phyloP scores from a whole-genome alignment of 2,113 vertebrate genomes.

The Aptenodytes patagonicus region DNA sequence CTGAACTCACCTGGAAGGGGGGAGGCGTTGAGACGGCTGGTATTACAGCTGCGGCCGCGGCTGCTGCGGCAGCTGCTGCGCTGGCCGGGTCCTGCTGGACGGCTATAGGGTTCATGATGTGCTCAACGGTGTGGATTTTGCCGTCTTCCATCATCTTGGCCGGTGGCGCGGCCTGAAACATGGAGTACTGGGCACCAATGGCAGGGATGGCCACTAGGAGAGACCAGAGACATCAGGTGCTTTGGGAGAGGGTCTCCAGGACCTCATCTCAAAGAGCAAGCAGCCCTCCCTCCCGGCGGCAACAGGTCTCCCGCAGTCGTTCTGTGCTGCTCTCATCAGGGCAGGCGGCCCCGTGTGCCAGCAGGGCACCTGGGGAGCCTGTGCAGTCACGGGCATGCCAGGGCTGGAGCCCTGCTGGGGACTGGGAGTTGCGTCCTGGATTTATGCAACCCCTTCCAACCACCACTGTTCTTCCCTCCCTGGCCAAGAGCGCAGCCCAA shows the following conservation, averaged over 20 bases:
- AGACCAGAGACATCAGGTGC: not conserved
- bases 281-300: not conserved
- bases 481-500: not conserved
- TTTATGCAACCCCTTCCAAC: not conserved
- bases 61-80: slow-evolving; percentile 61
- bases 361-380: not conserved
- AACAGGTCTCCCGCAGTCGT: accelerated
- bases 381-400: not conserved
- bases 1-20: slow-evolving; percentile 87
- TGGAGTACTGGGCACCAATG: slow-evolving; percentile 89
- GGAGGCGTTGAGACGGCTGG: slow-evolving; percentile 92
- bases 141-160: slow-evolving; percentile 94
- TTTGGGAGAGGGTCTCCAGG: not conserved
- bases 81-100: slow-evolving; percentile 88
- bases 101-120: slow-evolving; percentile 91
- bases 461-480: not conserved
- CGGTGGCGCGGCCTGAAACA: slow-evolving; percentile 85
- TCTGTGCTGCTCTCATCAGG: not conserved
- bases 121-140: slow-evolving; percentile 91
- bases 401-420: not conserved
- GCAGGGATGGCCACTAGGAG: slow-evolving; percentile 87
- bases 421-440: accelerated
- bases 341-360: not conserved
- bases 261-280: not conserved
- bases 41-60: slow-evolving; percentile 72